These are phyloP conservation scores for Drosophila sulfurigaster DNA, from an alignment of 1,140 invertebrate genomes.

Conservation along the genomic window DNA sequence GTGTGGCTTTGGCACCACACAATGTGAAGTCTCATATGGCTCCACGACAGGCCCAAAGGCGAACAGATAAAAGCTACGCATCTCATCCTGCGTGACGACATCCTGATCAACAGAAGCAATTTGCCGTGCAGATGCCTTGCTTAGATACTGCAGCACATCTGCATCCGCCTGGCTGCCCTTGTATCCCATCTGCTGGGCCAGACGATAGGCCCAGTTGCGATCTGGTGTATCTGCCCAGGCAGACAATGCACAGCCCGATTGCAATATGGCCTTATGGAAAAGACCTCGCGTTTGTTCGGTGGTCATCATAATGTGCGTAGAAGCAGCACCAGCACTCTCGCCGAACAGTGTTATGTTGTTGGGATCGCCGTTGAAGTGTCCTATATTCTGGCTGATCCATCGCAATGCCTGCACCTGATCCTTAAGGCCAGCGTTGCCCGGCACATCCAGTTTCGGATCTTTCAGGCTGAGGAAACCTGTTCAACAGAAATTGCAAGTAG, in stretches of 20 bases:
- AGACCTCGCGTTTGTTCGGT: conserved; percentile 85
- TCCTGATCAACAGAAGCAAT: conserved; percentile 85
- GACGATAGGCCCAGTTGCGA: conserved; percentile 51
- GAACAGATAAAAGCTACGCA: conserved; percentile 51
- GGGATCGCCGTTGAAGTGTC: conserved; percentile 86
- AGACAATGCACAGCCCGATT: conserved; percentile 86
- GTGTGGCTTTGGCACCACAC: conserved; percentile 65
- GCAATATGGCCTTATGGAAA: conserved; percentile 85
- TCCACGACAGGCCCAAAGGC: conserved; percentile 73
- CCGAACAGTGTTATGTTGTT: conserved; percentile 85
- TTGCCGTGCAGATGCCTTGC: conserved; percentile 80
- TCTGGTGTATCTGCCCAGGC: conserved; percentile 78
- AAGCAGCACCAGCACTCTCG: conserved; percentile 85
- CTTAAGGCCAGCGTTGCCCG: conserved; percentile 84
- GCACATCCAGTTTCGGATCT: conserved; percentile 76
- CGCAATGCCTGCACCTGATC: conserved; percentile 86
- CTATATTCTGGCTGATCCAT: conserved; percentile 89
- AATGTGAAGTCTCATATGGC: conserved; percentile 66
- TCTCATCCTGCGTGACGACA: conserved; percentile 58
- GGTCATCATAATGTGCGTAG: conserved; percentile 86
- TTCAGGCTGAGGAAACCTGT: conserved; percentile 78
- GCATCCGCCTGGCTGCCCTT: conserved; percentile 64
- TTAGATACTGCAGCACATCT: conserved; percentile 60
- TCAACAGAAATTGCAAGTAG: not conserved
- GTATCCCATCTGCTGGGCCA: conserved; percentile 70